Base-by-base conservation (phyloP, 92 coral and sea anemone species). In the Micromussa lordhowensis region DNA sequence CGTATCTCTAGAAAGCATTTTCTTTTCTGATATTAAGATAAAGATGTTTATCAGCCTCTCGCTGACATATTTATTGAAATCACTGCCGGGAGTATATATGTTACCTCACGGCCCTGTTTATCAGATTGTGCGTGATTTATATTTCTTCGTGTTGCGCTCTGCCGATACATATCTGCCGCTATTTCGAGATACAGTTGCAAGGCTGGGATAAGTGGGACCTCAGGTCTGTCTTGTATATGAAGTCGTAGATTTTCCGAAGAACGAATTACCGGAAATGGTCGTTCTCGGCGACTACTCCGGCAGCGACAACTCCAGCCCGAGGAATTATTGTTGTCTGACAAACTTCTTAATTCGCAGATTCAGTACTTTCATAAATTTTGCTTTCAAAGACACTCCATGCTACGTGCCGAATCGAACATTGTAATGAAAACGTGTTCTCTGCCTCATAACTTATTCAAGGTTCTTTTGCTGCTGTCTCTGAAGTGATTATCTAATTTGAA, bases 401-500 rank as follows among this genome's bases (percentile, higher is more conserved):
- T 63, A 63, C 69, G 15, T 24, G 69, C 31, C 6, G 51, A 8
- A 44, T 44, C 10, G n/a, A 63, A 63, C 49, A 48, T 17, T 28
- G 44, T 18, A 17, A 68, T 70, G 6, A 79, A 79, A 79, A 79
- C 48, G 28, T 31, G 68, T 22, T n/a, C 34, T 53, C 55, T 5
- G 82, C 40, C 24, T 58, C 18, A 58, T 54, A 53, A 79, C 40
- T 79, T 79, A 79, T 79, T 53, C 28, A 79, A 57, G 15, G 68
- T 30, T 79, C 40, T 32, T 79, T 79, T 55, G 18, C 40, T 79
- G 44, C 14, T 57, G 26, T 17, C 44, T 57, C 40, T 6, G 36
- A 30, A 0, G 11, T 31, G 48, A 78, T 55, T 17, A 38, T 75
- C 80, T 18, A 66, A 26, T 75, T 24, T 75, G 28, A 16, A 75